phyloP scores from a whole-genome alignment of 2,113 vertebrate species.

The Trochalopteron elliotii region DNA sequence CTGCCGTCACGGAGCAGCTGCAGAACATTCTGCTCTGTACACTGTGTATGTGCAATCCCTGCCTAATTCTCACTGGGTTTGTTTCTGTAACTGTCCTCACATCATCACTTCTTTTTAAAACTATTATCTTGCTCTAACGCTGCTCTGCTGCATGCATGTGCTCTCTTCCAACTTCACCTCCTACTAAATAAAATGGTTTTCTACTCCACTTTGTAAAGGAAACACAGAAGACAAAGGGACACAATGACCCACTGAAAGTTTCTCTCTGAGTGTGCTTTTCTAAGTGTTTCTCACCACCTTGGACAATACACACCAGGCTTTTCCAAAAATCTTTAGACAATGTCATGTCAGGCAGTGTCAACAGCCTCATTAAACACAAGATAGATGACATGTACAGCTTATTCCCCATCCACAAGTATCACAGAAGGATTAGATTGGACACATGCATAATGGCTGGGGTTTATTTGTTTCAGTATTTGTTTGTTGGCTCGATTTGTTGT shows the following conservation, averaged over 20 bases:
- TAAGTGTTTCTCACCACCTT: not conserved
- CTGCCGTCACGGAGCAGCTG: not conserved
- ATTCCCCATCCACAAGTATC: constrained; percentile 4
- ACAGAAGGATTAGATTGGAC: constrained; percentile 48
- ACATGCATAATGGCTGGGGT: not conserved
- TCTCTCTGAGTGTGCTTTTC: not conserved
- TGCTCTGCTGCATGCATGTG: not conserved
- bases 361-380: not conserved
- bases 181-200: not conserved
- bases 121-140: not conserved
- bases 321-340: not conserved
- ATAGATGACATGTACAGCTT: not conserved
- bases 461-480: constrained; percentile 10
- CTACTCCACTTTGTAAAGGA: not conserved
- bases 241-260: not conserved
- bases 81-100: not conserved
- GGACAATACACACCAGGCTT: not conserved
- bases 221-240: not conserved
- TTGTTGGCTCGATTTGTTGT: not conserved
- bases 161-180: not conserved
- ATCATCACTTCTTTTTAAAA: not conserved
- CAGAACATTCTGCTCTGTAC: not conserved
- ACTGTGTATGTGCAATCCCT: not conserved
- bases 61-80: not conserved
- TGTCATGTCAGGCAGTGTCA: not conserved